Conservation (phyloP, 2,113 vertebrate species). For the Prolemur simus region DNA sequence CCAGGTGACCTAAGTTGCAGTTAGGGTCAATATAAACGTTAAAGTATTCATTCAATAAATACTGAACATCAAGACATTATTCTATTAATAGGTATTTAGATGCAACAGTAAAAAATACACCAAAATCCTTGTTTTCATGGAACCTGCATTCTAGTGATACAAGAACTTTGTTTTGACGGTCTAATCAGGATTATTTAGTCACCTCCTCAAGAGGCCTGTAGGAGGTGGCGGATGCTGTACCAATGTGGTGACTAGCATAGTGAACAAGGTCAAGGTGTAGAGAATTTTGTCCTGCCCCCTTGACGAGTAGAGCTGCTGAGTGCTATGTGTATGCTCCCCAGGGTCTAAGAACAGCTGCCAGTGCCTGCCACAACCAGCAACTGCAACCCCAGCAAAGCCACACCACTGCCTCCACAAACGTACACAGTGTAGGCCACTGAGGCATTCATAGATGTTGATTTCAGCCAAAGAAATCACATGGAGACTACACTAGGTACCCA, state of each 20-base stretch:
- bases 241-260: not conserved
- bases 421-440: not conserved
- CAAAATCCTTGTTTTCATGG: not conserved
- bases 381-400: not conserved
- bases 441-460: not conserved
- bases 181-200: not conserved
- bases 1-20: not conserved
- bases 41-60: not conserved
- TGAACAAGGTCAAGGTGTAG: not conserved
- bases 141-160: not conserved
- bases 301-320: not conserved
- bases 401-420: not conserved
- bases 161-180: not conserved
- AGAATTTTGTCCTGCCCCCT: not conserved
- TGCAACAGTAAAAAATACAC: not conserved
- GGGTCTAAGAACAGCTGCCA: not conserved
- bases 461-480: not conserved
- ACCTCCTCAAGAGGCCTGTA: too few species aligned
- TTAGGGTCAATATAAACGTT: not conserved
- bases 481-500: not conserved
- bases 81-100: not conserved
- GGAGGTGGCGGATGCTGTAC: not conserved
- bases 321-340: not conserved
- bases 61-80: not conserved
- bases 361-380: not conserved